phyloP scores from a whole-genome alignment of 2,797 vertebrate species.

The Arctocebus calabarensis region DNA sequence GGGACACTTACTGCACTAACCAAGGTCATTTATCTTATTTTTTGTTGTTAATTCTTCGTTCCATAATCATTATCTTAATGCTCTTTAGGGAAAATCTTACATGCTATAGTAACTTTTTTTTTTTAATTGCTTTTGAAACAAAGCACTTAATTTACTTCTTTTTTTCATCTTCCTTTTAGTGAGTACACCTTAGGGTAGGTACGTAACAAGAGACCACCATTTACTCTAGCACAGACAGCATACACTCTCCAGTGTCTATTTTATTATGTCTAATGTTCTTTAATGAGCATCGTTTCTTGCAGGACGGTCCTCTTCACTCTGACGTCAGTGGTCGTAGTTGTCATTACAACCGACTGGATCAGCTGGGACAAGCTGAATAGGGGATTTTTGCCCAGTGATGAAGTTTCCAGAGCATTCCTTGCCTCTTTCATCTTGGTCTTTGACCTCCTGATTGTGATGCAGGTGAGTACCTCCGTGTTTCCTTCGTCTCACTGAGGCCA shows the following conservation, averaged over 20 bases:
- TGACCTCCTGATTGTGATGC: conserved; percentile 99
- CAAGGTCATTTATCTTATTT: not conserved
- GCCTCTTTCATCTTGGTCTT: conserved; percentile 99
- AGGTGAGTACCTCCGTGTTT: conserved; percentile 89
- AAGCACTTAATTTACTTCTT: not conserved
- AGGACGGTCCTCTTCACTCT: conserved; percentile 97
- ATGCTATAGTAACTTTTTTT: not conserved
- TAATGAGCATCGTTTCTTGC: conserved; percentile 78
- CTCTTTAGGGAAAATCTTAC: conserved; percentile 23
- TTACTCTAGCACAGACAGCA: conserved; percentile 1
- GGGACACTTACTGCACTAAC: not conserved
- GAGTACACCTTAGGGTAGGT: not conserved
- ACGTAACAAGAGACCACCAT: conserved; percentile 18
- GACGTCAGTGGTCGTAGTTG: conserved; percentile 96
- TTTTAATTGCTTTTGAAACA: conserved; percentile 35
- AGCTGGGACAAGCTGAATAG: conserved; percentile 99
- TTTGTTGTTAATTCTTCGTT: conserved; percentile 37
- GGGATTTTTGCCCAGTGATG: conserved; percentile 98
- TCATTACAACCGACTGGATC: conserved; percentile 99
- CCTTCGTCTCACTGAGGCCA: conserved; percentile 25
- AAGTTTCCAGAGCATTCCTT: conserved; percentile 98
- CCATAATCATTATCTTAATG: not conserved
- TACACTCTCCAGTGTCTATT: not conserved
- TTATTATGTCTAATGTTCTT: not conserved
- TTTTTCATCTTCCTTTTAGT: conserved; percentile 59